phyloP scores from a whole-genome alignment of 2,888 invertebrate genomes.

The Proisotoma minuta region DNA sequence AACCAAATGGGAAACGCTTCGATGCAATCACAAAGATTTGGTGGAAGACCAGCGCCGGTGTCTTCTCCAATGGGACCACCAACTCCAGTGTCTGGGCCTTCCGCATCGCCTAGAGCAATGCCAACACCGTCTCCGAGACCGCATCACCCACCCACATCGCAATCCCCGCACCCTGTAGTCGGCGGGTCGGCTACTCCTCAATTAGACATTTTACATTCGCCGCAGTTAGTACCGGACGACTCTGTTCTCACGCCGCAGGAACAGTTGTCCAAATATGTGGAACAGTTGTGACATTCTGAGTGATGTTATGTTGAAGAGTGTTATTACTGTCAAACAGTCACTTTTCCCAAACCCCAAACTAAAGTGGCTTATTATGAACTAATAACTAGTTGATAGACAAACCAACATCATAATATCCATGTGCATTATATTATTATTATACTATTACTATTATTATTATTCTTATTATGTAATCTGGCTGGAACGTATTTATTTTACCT shows the following conservation, averaged over 20 bases:
- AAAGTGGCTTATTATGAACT: slow-evolving; percentile 33
- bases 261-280: slow-evolving; percentile 91
- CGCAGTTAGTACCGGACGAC: slow-evolving; percentile 61
- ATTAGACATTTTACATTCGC: slow-evolving; percentile 50
- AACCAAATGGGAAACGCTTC: slow-evolving; percentile 43
- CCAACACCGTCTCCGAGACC: slow-evolving; percentile 46
- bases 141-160: slow-evolving; percentile 44
- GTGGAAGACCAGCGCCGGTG: slow-evolving; percentile 43
- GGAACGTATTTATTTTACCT: slow-evolving; percentile 30
- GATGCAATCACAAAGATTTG: slow-evolving; percentile 45
- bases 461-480: background rate
- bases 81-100: slow-evolving; percentile 47
- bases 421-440: too few relatives aligned
- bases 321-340: too few relatives aligned
- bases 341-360: too few relatives aligned
- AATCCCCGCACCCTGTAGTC: slow-evolving; percentile 46
- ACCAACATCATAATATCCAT: background rate
- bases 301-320: slow-evolving; percentile 37
- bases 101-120: slow-evolving; percentile 47
- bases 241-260: slow-evolving; percentile 84
- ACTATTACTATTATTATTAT: background rate
- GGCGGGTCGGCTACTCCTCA: slow-evolving; percentile 47
- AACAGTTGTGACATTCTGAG: slow-evolving; percentile 66
- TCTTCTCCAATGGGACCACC: slow-evolving; percentile 47
- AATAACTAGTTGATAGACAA: slow-evolving; percentile 30